Evolutionary conservation across 2,113 vertebrate species (phyloP).

Genomic region (Garra rufa): DNA sequence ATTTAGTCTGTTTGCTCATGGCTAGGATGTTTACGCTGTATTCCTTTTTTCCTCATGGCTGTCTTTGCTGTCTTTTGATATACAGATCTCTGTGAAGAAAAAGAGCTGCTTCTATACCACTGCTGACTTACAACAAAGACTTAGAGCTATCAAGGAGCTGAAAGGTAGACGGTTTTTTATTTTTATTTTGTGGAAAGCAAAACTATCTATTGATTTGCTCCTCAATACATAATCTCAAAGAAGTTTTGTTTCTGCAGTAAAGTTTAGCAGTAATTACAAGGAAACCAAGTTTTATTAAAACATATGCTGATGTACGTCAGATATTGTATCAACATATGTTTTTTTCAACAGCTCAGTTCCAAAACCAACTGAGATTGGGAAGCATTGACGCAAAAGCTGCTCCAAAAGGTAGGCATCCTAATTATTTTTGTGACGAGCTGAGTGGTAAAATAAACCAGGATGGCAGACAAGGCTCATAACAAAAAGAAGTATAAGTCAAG

Average conservation of each 20-base stretch:
- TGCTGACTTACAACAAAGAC: constrained; percentile 6
- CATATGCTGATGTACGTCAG: neutral
- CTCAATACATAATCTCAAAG: neutral
- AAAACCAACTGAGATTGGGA: neutral
- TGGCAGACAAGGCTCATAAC: too few species aligned
- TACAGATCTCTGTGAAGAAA: constrained; percentile 11
- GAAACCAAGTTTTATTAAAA: neutral
- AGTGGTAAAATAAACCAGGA: too few species aligned
- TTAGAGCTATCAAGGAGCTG: neutral
- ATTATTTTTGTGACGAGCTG: too few species aligned
- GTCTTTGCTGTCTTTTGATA: constrained; percentile 27
- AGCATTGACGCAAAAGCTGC: neutral
- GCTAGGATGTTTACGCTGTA: constrained; percentile 20
- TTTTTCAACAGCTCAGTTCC: neutral
- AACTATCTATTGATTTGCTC: neutral
- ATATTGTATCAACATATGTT: neutral
- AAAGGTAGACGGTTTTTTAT: neutral
- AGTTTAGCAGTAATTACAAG: neutral
- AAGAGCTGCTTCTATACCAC: neutral
- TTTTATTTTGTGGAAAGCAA: neutral
- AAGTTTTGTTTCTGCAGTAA: neutral
- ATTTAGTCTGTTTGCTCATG: constrained; percentile 15
- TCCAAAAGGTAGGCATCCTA: neutral
- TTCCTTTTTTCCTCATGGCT: neutral
- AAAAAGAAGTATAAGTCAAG: too few species aligned